Base-by-base conservation (phyloP, 2,113 vertebrate genomes). In the Salminus brasiliensis region DNA sequence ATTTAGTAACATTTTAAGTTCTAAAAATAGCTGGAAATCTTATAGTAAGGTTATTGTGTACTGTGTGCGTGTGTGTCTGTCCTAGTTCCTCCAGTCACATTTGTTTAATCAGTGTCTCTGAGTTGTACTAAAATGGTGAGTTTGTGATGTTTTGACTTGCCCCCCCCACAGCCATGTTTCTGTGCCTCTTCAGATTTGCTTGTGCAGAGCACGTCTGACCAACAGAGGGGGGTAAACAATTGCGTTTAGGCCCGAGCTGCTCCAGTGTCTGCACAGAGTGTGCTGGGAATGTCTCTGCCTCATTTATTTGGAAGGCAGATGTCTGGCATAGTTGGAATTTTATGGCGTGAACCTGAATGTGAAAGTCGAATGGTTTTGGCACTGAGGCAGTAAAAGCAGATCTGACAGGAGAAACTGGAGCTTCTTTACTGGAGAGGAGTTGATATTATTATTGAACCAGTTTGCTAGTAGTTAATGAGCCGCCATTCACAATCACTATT, bases 211-310 rank as follows among this genome's bases (percentile, higher is more conserved):
- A 27, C 10, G 62, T 78, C 62, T 78, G 55, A 18, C 76, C 76
- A 78, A 49, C 57, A 78, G 76, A 71, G 76, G 76, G 76, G 3
- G 67, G 34, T 39, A 18, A 10, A 13, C 34, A 16, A 55, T 62
- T 11, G 7, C 8, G n/a, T 71, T 49, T 63, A 25, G 1, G 12
- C 49, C 29, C 23, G 8, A 8, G 11, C 32, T 29, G 23, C 16
- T 53, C 36, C 7, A 0, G 5, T 21, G 11, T 21, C 8, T 45
- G 9, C 27, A 41, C 12, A 23, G 30, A 63, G 18, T 32, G 16
- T 49, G 0, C 25, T 5, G 23, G 18, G 23, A 74, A 34, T 74
- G 57, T 8, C 27, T 32, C 47, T 15, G 4, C 16, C 13, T 15
- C 16, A 9, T 74, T 45, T 62, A 60, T 27, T 41, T 55, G 12